These are phyloP conservation scores for Chydorus sphaericus DNA, from an alignment of 2,888 invertebrate species.

Conservation along the genomic window DNA sequence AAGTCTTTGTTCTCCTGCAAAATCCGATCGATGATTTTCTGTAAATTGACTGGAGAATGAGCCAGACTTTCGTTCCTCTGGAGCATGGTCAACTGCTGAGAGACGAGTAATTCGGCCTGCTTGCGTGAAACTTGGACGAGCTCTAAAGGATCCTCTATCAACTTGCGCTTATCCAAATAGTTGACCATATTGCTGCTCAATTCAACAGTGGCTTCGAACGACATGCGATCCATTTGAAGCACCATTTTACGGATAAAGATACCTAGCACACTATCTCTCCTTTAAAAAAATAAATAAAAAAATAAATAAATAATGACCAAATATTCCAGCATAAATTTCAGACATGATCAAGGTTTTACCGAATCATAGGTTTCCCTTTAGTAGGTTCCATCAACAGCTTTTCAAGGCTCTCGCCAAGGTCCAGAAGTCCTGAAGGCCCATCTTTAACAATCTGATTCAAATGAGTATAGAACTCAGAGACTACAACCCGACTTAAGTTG, in stretches of 20 bases:
- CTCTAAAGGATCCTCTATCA: slow-evolving; percentile 22
- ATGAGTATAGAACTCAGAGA: neutral
- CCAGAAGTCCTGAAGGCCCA: slow-evolving; percentile 34
- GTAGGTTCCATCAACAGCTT: slow-evolving; percentile 46
- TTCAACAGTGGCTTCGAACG: slow-evolving; percentile 65
- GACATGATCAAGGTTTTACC: too few species aligned
- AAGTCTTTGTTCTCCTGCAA: slow-evolving; percentile 61
- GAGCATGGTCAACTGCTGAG: slow-evolving; percentile 67
- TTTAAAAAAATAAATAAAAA: neutral
- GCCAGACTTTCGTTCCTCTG: slow-evolving; percentile 65
- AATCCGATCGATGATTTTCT: slow-evolving; percentile 54
- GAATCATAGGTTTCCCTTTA: slow-evolving; percentile 42
- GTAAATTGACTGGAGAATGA: slow-evolving; percentile 55
- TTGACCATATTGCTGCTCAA: slow-evolving; percentile 27
- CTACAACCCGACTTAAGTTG: neutral
- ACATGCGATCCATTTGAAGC: slow-evolving; percentile 63
- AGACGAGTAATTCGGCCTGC: slow-evolving; percentile 77
- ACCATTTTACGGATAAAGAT: slow-evolving; percentile 67
- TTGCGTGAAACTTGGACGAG: slow-evolving; percentile 41
- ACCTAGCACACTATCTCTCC: slow-evolving; percentile 37
- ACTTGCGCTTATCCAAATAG: slow-evolving; percentile 35
- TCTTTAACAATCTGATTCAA: neutral
- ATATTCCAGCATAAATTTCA: too few species aligned
- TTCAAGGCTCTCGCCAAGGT: slow-evolving; percentile 47
- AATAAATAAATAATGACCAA: too few species aligned